Percentiles rank a stretch among this genome's conserved stretches.
Evolutionary conservation across 2,888 invertebrate species (phyloP).

Genomic region (Drosophila gaucha): DNA sequence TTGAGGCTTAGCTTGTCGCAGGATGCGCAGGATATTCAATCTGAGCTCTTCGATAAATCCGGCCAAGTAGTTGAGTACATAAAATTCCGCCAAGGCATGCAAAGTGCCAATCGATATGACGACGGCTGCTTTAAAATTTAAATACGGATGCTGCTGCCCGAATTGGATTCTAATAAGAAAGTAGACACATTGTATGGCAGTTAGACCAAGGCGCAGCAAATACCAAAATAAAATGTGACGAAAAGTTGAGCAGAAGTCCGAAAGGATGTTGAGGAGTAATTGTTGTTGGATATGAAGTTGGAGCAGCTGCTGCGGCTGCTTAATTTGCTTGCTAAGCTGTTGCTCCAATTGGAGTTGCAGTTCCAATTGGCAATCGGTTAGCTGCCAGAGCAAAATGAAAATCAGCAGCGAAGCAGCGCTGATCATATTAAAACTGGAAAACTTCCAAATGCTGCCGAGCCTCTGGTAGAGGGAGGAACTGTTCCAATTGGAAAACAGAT

Average conservation of each 20-base stretch:
- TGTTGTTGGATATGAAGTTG: conserved; percentile 4
- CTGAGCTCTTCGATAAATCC: background rate
- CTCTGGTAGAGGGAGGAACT: background rate
- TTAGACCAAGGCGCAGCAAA: conserved; percentile 1
- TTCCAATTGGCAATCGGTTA: background rate
- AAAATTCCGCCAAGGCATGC: conserved; percentile 11
- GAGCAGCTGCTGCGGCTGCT: background rate
- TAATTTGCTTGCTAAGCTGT: background rate
- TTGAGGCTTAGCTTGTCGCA: background rate
- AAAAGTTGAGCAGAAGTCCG: conserved; percentile 2
- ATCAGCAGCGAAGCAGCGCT: conserved; percentile 3
- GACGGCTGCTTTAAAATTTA: background rate
- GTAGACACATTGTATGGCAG: conserved; percentile 13
- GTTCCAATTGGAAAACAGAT: background rate
- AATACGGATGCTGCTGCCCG: background rate
- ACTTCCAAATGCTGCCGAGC: conserved; percentile 1
- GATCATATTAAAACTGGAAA: background rate
- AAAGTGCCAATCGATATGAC: background rate
- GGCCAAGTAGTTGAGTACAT: conserved; percentile 10
- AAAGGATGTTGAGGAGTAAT: background rate
- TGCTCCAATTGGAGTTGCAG: background rate
- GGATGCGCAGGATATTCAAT: background rate
- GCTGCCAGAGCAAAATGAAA: conserved; percentile 3
- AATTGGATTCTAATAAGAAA: conserved; percentile 22
- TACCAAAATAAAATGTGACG: conserved; percentile 12